Conservation (phyloP, 2,888 invertebrate genomes). For the Sialis lutaria region DNA sequence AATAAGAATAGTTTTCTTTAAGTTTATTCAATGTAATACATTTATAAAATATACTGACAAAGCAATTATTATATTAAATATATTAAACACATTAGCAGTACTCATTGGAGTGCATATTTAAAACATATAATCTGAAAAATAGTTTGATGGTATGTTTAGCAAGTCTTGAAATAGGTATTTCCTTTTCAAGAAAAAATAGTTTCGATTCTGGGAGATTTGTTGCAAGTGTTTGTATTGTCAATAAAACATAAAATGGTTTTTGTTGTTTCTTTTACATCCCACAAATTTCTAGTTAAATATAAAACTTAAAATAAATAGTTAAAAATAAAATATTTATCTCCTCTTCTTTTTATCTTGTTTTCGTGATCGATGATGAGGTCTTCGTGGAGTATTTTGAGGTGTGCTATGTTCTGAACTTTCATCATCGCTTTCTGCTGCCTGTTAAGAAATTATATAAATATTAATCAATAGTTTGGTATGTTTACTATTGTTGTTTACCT, state of each 20-base stretch:
- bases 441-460: slow-evolving; percentile 9
- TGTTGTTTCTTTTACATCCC: background rate
- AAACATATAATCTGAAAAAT: background rate
- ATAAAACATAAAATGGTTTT: slow-evolving; percentile 3
- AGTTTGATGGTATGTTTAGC: slow-evolving; percentile 1
- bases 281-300: background rate
- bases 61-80: background rate
- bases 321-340: slow-evolving; percentile 24
- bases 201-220: slow-evolving; percentile 1
- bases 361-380: slow-evolving; percentile 40
- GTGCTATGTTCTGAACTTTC: slow-evolving; percentile 57
- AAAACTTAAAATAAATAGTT: background rate
- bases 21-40: no score
- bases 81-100: slow-evolving; percentile 1
- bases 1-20: no score
- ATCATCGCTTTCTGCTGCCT: slow-evolving; percentile 53
- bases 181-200: background rate
- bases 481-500: slow-evolving; percentile 22
- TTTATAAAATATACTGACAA: no score
- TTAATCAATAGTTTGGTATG: background rate
- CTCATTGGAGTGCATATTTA: background rate
- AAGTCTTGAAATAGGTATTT: background rate
- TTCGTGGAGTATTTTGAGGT: slow-evolving; percentile 47
- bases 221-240: slow-evolving; percentile 6
- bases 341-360: slow-evolving; percentile 57